Percentiles rank a stretch among this genome's conserved stretches.
Conservation (phyloP, 2,113 vertebrate genomes). For the Campylorhamphus procurvoides region DNA sequence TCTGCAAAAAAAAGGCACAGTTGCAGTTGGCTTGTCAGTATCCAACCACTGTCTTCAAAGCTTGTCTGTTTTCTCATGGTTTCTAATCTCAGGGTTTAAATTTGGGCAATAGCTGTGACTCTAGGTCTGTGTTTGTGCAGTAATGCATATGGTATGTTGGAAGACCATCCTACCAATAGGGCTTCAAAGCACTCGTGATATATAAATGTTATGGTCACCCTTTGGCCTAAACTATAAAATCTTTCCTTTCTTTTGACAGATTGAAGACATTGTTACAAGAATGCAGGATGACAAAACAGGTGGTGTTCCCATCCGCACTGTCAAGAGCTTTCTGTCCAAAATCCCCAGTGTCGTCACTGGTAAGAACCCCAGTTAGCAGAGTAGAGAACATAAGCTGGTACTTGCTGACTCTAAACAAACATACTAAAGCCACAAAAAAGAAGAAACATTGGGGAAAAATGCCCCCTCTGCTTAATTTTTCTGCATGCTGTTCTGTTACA, state of each 20-base stretch:
- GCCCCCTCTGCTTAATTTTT: not conserved
- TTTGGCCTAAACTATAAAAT: not conserved
- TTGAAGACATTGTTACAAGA: conserved; percentile 90
- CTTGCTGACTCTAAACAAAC: not conserved
- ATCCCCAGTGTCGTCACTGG: conserved; percentile 96
- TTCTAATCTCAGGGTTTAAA: not conserved
- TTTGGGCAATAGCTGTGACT: not conserved
- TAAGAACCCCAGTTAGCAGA: conserved; percentile 39
- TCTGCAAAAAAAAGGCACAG: not conserved
- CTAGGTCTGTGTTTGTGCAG: not conserved
- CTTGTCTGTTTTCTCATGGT: not conserved
- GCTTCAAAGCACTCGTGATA: not conserved
- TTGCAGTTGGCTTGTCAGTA: not conserved
- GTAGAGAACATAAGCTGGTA: not conserved
- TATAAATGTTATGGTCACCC: not conserved
- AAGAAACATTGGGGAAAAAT: not conserved
- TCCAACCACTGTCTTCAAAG: not conserved
- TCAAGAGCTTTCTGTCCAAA: conserved; percentile 98
- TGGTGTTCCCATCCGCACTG: conserved; percentile 91
- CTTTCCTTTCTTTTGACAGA: conserved; percentile 77
- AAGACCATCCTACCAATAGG: not conserved
- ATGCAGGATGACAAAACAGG: conserved; percentile 96
- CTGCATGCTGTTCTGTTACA: not conserved
- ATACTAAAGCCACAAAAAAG: not conserved
- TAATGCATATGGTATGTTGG: not conserved